A percentile compares a stretch with the other conserved stretches of the same genome.
Conservation (phyloP, 2,888 invertebrate species). For the Heliconius ismenius region DNA sequence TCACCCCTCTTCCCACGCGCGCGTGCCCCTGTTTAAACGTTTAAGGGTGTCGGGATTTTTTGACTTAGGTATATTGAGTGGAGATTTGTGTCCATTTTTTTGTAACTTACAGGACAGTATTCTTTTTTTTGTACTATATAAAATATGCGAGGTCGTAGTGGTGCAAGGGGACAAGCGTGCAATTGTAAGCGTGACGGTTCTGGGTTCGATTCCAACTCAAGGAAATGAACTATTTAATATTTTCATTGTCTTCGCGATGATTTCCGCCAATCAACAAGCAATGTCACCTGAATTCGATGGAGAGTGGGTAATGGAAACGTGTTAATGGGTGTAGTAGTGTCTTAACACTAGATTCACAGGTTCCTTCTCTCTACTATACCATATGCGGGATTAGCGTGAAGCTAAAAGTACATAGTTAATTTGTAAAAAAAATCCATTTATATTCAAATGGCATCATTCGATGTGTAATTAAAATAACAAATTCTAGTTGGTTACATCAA, state of each 20-base stretch:
- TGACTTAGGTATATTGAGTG: not conserved
- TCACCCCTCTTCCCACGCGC: too few species aligned
- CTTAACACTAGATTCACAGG: not conserved
- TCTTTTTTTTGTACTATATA: not conserved
- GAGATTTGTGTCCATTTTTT: not conserved
- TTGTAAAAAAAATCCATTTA: not conserved
- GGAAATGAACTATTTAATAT: not conserved
- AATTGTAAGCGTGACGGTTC: not conserved
- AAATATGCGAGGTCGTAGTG: not conserved
- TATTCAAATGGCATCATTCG: constrained; percentile 15
- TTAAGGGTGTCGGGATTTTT: constrained; percentile 26
- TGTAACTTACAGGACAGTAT: too few species aligned
- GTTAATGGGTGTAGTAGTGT: not conserved
- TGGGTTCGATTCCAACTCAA: not conserved
- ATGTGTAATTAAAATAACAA: constrained; percentile 23
- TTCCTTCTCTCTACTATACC: not conserved
- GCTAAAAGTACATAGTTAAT: not conserved
- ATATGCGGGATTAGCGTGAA: not conserved
- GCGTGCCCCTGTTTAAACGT: constrained; percentile 47
- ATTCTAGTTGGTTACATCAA: constrained; percentile 29
- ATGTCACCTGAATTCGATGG: not conserved
- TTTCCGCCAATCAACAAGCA: not conserved
- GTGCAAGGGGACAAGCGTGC: not conserved
- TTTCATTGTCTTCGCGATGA: not conserved
- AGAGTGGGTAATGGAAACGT: not conserved